Conservation (phyloP, 2,113 vertebrate species). For the Prietella phreatophila region DNA sequence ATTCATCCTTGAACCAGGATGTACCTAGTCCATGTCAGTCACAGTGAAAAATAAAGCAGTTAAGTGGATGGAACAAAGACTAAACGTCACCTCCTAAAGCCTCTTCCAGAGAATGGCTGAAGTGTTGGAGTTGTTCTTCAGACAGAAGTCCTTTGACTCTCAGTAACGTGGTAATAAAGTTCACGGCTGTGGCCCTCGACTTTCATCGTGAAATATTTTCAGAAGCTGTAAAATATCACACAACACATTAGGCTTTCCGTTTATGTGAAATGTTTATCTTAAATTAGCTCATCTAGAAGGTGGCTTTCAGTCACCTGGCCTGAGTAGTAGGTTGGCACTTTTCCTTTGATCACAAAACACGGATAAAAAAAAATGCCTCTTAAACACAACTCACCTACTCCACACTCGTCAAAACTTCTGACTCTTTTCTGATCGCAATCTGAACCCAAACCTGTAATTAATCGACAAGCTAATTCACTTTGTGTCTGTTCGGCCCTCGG, state of each 20-base stretch:
- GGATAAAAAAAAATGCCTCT: conserved; percentile 19
- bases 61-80: not conserved
- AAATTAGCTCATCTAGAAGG: not conserved
- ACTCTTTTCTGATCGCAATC: not conserved
- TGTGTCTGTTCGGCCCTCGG: not conserved
- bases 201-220: conserved; percentile 62
- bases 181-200: conserved; percentile 70
- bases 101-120: conserved; percentile 70
- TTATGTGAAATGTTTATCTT: no score
- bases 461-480: not conserved
- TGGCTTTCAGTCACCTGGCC: conserved; percentile 11
- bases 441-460: not conserved
- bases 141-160: conserved; percentile 66
- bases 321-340: not conserved
- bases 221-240: conserved; percentile 38
- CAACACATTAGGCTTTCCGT: not conserved
- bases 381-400: conserved; percentile 34
- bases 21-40: not conserved
- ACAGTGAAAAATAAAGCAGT: not conserved
- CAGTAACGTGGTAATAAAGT: conserved; percentile 71
- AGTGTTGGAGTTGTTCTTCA: conserved; percentile 69
- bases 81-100: conserved; percentile 60
- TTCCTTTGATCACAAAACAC: conserved; percentile 58
- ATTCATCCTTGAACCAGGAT: not conserved
- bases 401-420: not conserved